Evolutionary conservation across 2,113 vertebrate species (phyloP).

Genomic region (Nerophis ophidion): DNA sequence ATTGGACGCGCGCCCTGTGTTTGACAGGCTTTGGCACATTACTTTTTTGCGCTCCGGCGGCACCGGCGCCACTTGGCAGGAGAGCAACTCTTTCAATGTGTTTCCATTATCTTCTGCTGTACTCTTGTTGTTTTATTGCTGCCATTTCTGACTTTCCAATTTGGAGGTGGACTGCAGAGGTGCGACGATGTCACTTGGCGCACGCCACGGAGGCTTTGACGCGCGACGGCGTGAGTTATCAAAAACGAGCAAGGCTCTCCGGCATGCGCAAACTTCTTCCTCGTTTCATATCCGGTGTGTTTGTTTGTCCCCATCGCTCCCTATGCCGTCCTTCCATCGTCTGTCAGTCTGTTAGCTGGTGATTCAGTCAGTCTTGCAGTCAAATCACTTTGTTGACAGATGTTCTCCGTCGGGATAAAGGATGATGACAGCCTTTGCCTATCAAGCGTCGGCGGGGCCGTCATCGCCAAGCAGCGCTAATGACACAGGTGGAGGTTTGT

Average conservation of each 20-base stretch:
- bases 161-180: not conserved
- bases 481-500: conserved; percentile 31
- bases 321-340: conserved; percentile 10
- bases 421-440: conserved; percentile 33
- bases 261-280: conserved; percentile 3
- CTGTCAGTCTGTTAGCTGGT: conserved; percentile 26
- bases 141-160: conserved; percentile 29
- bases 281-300: conserved; percentile 9
- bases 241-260: conserved; percentile 16
- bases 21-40: conserved; percentile 53
- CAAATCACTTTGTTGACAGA: conserved; percentile 43
- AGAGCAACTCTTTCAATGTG: conserved; percentile 17
- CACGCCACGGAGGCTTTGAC: conserved; percentile 7
- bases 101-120: conserved; percentile 24
- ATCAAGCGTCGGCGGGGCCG: conserved; percentile 50
- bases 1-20: conserved; percentile 42
- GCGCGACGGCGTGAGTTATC: not conserved
- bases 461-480: conserved; percentile 49
- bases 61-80: conserved; percentile 40
- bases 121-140: conserved; percentile 7
- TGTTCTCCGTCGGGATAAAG: conserved; percentile 28
- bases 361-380: conserved; percentile 32
- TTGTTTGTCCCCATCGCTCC: conserved; percentile 30
- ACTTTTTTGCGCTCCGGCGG: conserved; percentile 11
- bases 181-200: not conserved